Base-by-base conservation (phyloP, 92 coral and sea anemone species). In the Epizoanthus rinbou region DNA sequence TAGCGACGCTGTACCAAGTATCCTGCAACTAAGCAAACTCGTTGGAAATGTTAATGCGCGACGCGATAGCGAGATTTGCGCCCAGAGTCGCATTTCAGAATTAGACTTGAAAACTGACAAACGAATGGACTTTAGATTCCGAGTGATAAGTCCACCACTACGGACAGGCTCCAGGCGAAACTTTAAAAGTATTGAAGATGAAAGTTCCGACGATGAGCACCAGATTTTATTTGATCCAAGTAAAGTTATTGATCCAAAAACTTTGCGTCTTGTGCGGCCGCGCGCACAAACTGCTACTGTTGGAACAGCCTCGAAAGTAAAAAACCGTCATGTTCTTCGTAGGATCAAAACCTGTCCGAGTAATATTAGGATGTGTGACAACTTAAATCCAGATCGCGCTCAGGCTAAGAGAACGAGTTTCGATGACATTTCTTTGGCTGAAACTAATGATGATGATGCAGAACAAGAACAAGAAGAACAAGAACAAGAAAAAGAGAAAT, bases 131-230 rank as follows among this genome's bases (percentile, higher is more conserved):
- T 79, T 93, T 17, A 85, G 84, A 5, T 87, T 81, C 80, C 80
- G 98, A 54, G 83, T 86, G 56, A 91, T 93, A 37, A 37, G 73
- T 22, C 98, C 98, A 0, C 98, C 98, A 19, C 47, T 85, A 24
- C 90, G 90, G 58, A 79, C 87, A 19, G 95, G 98, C 2, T 92
- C 95, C 14, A 83, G 92, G 16, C 79, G 95, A 79, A 91, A 93
- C 71, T 93, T 93, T 56, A 91, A 79, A 68, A 87, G 85, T 53
- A 79, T 78, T 52, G 90, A 90, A 3, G 91, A 89, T 39, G 86
- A 91, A 64, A 76, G 52, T 60, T 81, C 85, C 2, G 86, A 86
- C 8, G 79, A 88, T 2, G 88, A 89, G 3, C 81, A 81, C 13
- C 73, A 68, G 17, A 52, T 89, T n/a, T 75, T 87, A 25, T 84